Evolutionary conservation across 2,113 vertebrate genomes (phyloP), one percentile per base, ranked within the genome.

Genomic region (Periophthalmodon schlosseri): DNA sequence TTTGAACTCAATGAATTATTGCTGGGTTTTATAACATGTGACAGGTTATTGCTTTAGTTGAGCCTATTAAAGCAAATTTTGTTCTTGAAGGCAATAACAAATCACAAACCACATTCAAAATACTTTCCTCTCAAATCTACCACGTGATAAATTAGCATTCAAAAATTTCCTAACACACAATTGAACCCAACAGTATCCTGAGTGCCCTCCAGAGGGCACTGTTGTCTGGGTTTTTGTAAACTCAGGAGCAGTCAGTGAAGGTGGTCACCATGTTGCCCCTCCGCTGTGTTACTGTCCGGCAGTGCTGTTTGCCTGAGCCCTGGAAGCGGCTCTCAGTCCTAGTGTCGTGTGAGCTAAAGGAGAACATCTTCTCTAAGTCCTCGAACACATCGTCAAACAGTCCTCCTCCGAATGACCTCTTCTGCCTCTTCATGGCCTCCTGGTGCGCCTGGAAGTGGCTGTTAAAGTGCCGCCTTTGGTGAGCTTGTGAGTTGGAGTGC

Each of bases 241-340:
- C 20, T 93, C 85, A 94, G 24, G 97, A 98, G 91, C 98, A 99
- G 90, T 99, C 97, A 0, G 96, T 98, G 73, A 96, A 98, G 0
- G 97, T 99, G 65, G 96, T 97, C 79, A 99, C 97, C 96, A 98
- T 98, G 91, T 99, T 99, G 76, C 98, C 98, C 88, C 94, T 91
- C 8, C 97, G 94, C 86, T 99, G 95, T 0, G 97, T 99, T 88
- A 99, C 97, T 83, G 96, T 99, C 91, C 95, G 95, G 81, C 98
- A 99, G 84, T 97, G 96, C 75, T 88, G 93, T 90, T 96, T 95
- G 56, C 88, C 93, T 21, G 96, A 94, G 57, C 93, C 90, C 6
- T 95, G 95, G 80, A 98, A 97, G 74, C 91, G 87, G 71, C 74
- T 76, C 12, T 95, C 95, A 87, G 94, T 94, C 84, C 93, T 89